These are phyloP conservation scores for Ruditapes philippinarum DNA, from an alignment of 1,140 invertebrate genomes.

Conservation along the genomic window DNA sequence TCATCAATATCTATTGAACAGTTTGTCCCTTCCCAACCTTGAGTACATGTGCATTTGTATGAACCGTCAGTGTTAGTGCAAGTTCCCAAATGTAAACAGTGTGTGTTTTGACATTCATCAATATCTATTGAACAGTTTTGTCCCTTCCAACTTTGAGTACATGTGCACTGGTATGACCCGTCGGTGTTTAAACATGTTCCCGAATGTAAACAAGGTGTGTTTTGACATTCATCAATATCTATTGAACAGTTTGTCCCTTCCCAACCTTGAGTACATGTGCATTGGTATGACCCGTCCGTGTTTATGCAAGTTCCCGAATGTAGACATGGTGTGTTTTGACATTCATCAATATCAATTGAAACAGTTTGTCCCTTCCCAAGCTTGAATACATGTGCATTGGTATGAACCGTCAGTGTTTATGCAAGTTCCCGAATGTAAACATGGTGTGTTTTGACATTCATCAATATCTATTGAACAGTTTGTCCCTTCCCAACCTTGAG, in stretches of 20 bases:
- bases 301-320: slow-evolving; percentile 36
- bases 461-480: slow-evolving; percentile 1
- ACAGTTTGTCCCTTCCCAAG: slow-evolving; percentile 26
- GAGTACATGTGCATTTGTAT: neutral
- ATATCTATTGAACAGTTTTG: slow-evolving; percentile 5
- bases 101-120: slow-evolving; percentile 53
- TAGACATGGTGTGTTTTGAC: neutral
- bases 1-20: slow-evolving; percentile 62
- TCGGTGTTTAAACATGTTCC: slow-evolving; percentile 54
- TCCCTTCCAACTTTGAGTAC: neutral
- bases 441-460: slow-evolving; percentile 9
- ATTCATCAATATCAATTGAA: slow-evolving; percentile 1
- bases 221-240: slow-evolving; percentile 65
- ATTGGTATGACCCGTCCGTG: slow-evolving; percentile 5
- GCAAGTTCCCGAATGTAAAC: neutral
- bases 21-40: neutral
- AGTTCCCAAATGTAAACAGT: slow-evolving; percentile 1
- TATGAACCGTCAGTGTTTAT: slow-evolving; percentile 26
- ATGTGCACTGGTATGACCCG: slow-evolving; percentile 59
- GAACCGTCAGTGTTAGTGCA: neutral
- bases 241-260: slow-evolving; percentile 32
- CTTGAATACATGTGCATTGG: neutral
- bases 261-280: slow-evolving; percentile 45
- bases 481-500: neutral
- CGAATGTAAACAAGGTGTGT: neutral